Base-by-base conservation (phyloP, 2,888 invertebrate genomes). In the Chydorus sphaericus region DNA sequence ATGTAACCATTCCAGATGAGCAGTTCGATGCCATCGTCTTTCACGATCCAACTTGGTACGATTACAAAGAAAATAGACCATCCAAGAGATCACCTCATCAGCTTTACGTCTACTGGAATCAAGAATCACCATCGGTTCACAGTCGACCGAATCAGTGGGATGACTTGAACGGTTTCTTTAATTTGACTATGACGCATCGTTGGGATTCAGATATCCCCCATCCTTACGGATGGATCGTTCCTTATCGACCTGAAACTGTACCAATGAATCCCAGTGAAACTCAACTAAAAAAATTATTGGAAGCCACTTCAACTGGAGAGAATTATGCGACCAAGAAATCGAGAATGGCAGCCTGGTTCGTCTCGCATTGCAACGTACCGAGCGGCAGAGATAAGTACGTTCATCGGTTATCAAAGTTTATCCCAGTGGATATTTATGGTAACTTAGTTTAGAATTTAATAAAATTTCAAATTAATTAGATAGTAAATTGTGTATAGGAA, bases 301-400 rank as follows among this genome's bases (percentile, higher is more conserved):
- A n/a, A n/a, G n/a, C n/a, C n/a, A n/a, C n/a, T n/a, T n/a, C n/a
- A n/a, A n/a, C n/a, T n/a, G n/a, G n/a, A n/a, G 36, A 33, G n/a
- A 52, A 52, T 10, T 52, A 52, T 26, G 52, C 52, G 14, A 18
- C n/a, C 29, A 23, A 23, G 20, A 52, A 52, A 33, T 33, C 16
- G 33, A 61, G 55, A 37, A 20, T 57, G 44, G 59, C 56, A 1
- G 60, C 57, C 11, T 60, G 60, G 61, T 60, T 60, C 51, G 59
- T 59, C 33, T 55, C 58, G 28, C 57, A 62, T 49, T 61, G 61
- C 48, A 16, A 49, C 14, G 58, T 61, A n/a, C 29, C 48, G 2
- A 49, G 60, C 30, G 31, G 31, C 30, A 53, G 61, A 11, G 57
- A 59, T 50, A 28, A 30, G 2, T 62, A 58, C 58, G 61, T 61